A percentile compares a stretch with the other conserved stretches of the same genome.
Conservation (phyloP, 2,113 vertebrate species). For the Telmatochromis sp. region DNA sequence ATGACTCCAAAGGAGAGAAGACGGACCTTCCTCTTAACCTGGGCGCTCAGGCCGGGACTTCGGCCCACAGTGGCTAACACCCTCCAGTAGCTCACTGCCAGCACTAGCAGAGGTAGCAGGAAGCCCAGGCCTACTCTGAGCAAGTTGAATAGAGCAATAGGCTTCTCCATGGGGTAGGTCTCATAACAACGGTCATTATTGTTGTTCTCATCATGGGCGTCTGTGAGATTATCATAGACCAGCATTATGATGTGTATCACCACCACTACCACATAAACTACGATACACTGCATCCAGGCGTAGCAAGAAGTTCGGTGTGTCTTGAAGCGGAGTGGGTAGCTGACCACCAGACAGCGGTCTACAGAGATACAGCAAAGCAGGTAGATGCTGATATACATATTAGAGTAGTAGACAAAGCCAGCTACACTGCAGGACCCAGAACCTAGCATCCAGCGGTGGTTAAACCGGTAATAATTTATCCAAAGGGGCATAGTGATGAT, state of each 20-base stretch:
- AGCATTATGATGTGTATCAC: constrained; percentile 57
- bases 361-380: constrained; percentile 77
- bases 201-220: constrained; percentile 24
- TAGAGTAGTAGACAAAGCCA: constrained; percentile 78
- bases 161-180: constrained; percentile 49
- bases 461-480: constrained; percentile 67
- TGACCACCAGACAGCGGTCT: constrained; percentile 73
- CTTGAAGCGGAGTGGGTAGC: constrained; percentile 61
- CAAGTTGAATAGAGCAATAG: constrained; percentile 64
- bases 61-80: constrained; percentile 63
- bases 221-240: constrained; percentile 17
- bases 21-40: constrained; percentile 68
- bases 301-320: constrained; percentile 36
- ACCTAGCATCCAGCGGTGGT: constrained; percentile 66
- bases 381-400: constrained; percentile 76
- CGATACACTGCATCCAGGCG: constrained; percentile 52
- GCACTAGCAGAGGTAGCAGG: constrained; percentile 61
- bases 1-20: constrained; percentile 70
- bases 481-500: constrained; percentile 74
- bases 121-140: constrained; percentile 63
- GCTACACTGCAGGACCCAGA: constrained; percentile 46
- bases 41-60: constrained; percentile 55
- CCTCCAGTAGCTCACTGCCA: constrained; percentile 65
- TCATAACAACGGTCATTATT: constrained; percentile 66
- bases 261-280: constrained; percentile 31